A percentile compares a stretch with the other conserved stretches of the same genome.
Evolutionary conservation across 2,888 invertebrate species (phyloP).

Genomic region (Acrobasis suavella): DNA sequence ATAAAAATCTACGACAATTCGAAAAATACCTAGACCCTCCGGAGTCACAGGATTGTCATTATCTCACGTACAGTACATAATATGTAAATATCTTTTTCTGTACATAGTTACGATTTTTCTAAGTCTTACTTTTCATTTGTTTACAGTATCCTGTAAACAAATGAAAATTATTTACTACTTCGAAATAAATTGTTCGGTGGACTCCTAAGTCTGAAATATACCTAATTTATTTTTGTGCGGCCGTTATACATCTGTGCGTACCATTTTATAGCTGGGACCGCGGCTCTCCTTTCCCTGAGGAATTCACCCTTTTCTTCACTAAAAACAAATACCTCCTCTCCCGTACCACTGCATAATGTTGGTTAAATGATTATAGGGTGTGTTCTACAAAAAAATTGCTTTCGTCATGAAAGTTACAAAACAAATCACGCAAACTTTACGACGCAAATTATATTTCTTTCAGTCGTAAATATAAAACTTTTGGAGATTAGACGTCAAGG

Average conservation of each 20-base stretch:
- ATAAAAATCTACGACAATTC: too few species aligned
- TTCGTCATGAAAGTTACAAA: background rate
- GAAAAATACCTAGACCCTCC: too few species aligned
- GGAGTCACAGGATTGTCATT: too few species aligned
- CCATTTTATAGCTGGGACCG: constrained; percentile 41
- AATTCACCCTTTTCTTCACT: constrained; percentile 50
- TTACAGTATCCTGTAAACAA: background rate
- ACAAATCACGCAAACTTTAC: constrained; percentile 14
- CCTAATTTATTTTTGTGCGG: constrained; percentile 35
- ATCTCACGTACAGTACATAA: too few species aligned
- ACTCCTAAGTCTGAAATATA: constrained; percentile 28
- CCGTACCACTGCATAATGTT: constrained; percentile 41
- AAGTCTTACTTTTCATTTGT: too few species aligned
- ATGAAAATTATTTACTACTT: background rate
- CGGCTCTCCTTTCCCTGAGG: constrained; percentile 39
- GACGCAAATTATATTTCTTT: constrained; percentile 11
- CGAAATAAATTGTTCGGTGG: constrained; percentile 7
- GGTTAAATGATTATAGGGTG: constrained; percentile 28
- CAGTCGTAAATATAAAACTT: constrained; percentile 19
- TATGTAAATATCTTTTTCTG: too few species aligned
- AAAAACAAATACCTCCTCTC: constrained; percentile 45
- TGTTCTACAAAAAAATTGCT: constrained; percentile 1
- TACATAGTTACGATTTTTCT: too few species aligned
- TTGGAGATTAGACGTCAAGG: constrained; percentile 2
- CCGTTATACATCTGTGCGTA: constrained; percentile 40